Base-by-base conservation (phyloP, 2,797 vertebrate species). In the Acomys russatus region DNA sequence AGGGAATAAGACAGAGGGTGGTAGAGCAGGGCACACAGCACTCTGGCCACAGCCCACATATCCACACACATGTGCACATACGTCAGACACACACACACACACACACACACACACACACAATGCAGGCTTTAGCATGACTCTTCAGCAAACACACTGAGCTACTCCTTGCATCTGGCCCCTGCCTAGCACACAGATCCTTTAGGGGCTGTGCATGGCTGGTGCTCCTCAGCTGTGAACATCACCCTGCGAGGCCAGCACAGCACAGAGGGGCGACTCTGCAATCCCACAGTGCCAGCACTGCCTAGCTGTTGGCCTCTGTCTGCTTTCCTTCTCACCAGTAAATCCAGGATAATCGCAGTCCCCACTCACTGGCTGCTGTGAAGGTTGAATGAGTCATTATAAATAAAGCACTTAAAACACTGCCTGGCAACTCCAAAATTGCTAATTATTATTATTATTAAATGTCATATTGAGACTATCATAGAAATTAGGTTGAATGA, bases 401-500 rank as follows among this genome's bases (percentile, higher is more conserved):
- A 14, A 8, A 71, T 68, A 68, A 89, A 92, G 92, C 49, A 86
- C 64, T 82, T 87, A 54, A 86, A 61, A 83, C 20, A 71, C 78
- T 14, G 74, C 51, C 38, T 22, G 54, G 63, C 51, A n/a, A 54
- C 71, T 91, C 64, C 51, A 59, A 88, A 76, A 63, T 44, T 63
- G 80, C 23, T 59, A 82, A 84, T 77, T 90, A 84, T 63, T 68
- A 54, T 77, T 79, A 77, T 74, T 79, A 77, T 70, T 92, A 95
- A 88, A 87, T 30, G 79, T 38, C 90, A 70, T 66, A 94, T 90
- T 11, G 66, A 94, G 88, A 74, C 59, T 23, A 74, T 54, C 94
- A 82, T 10, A 95, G 92, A 91, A 86, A 78, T 87, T 22, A 78
- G 33, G 38, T 33, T 74, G 66, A 88, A 38, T 68, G 33, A 92